Conservation (phyloP, 2,797 vertebrate genomes). For the Pipistrellus pygmaeus region DNA sequence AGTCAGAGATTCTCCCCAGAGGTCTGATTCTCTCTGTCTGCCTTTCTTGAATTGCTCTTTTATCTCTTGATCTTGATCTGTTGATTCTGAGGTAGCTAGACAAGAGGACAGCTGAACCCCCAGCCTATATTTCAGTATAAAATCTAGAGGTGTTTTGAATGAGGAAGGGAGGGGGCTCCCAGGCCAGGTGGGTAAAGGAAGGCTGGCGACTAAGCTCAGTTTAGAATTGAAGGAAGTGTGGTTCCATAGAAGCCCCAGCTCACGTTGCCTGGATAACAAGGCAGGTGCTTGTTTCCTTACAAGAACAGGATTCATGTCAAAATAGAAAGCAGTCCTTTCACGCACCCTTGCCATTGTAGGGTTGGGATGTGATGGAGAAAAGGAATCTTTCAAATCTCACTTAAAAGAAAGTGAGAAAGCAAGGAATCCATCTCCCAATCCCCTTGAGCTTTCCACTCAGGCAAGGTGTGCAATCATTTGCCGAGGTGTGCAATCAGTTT, state of each 20-base stretch:
- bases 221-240: neutral
- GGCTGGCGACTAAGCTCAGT: neutral
- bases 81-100: neutral
- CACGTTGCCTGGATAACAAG: neutral
- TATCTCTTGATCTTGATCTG: neutral
- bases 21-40: neutral
- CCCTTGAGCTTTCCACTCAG: neutral
- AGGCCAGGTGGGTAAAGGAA: neutral
- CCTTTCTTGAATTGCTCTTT: neutral
- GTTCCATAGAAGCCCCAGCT: neutral
- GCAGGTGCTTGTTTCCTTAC: neutral
- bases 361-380: neutral
- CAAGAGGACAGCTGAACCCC: neutral
- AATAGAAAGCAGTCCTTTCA: neutral
- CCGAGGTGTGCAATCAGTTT: conserved; percentile 32
- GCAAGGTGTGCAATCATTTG: neutral
- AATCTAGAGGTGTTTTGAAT: neutral
- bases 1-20: neutral
- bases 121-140: neutral
- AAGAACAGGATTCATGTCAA: neutral
- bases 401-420: neutral
- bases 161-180: neutral
- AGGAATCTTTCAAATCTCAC: neutral
- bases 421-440: neutral
- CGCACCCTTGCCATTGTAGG: neutral